These are phyloP conservation scores for Erebia epiphron DNA, from an alignment of 2,888 invertebrate genomes.

Conservation along the genomic window DNA sequence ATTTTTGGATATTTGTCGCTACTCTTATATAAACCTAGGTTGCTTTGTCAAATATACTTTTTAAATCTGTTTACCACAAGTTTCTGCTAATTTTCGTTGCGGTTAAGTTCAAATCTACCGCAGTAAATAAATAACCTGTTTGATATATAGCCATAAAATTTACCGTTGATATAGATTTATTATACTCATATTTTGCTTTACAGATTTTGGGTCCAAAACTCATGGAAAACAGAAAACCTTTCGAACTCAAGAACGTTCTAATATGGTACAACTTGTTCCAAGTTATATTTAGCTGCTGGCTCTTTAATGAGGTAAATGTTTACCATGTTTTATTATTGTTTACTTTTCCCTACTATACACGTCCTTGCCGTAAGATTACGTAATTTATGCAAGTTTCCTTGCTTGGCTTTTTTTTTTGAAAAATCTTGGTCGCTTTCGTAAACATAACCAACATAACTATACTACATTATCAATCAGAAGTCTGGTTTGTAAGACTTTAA, in stretches of 20 bases:
- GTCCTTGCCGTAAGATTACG: slow-evolving; percentile 14
- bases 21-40: background rate
- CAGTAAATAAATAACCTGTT: background rate
- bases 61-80: no score
- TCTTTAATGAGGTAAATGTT: slow-evolving; percentile 86
- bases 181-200: slow-evolving; percentile 39
- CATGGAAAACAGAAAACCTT: slow-evolving; percentile 94
- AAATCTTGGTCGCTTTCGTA: no score
- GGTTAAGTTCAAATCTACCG: background rate
- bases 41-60: no score
- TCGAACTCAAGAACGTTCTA: slow-evolving; percentile 88
- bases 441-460: no score
- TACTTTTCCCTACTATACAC: slow-evolving; percentile 2
- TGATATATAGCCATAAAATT: background rate
- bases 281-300: slow-evolving; percentile 89
- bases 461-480: no score
- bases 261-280: slow-evolving; percentile 93
- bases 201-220: slow-evolving; percentile 89
- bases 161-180: background rate
- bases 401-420: background rate
- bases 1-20: background rate
- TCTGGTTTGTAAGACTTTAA: no score
- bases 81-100: background rate
- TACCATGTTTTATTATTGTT: slow-evolving; percentile 16
- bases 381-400: slow-evolving; percentile 18